phyloP scores from a whole-genome alignment of 1,140 invertebrate species.

The Bradysia coprophila region DNA sequence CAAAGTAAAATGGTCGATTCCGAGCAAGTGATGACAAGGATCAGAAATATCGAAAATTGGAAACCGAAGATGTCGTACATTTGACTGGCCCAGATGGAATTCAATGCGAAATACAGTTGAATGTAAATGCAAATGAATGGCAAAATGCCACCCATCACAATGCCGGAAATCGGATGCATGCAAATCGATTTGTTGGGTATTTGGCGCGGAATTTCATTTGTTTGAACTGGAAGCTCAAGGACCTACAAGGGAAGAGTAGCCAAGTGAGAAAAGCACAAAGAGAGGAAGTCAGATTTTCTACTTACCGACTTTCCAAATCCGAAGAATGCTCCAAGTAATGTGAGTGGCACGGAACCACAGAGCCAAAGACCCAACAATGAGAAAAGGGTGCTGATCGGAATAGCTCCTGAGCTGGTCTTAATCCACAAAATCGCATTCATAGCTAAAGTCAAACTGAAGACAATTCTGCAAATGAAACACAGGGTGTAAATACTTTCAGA shows the following conservation, averaged over 20 bases:
- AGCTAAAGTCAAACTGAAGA: constrained; percentile 89
- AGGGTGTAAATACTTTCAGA: not conserved
- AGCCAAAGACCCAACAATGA: constrained; percentile 95
- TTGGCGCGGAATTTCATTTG: constrained; percentile 96
- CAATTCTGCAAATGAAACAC: constrained; percentile 42
- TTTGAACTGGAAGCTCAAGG: constrained; percentile 90
- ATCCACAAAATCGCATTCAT: constrained; percentile 94
- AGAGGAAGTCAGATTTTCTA: no score
- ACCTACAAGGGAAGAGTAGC: constrained; percentile 34
- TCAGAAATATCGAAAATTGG: constrained; percentile 92
- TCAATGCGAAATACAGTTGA: constrained; percentile 97
- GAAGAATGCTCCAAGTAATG: constrained; percentile 95
- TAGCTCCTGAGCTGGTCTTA: constrained; percentile 84
- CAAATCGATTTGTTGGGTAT: constrained; percentile 96
- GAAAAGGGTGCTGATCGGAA: constrained; percentile 92
- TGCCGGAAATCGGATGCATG: constrained; percentile 79
- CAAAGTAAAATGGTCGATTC: constrained; percentile 96
- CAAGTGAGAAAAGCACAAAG: not conserved
- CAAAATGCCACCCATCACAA: constrained; percentile 94
- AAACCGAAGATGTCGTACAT: constrained; percentile 99
- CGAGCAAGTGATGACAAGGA: constrained; percentile 94
- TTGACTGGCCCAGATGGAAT: constrained; percentile 95
- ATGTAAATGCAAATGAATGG: constrained; percentile 99
- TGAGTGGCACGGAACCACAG: constrained; percentile 92
- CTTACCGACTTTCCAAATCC: constrained; percentile 90